phyloP scores from a whole-genome alignment of 2,113 vertebrate genomes.

The Lethenteron reissneri region DNA sequence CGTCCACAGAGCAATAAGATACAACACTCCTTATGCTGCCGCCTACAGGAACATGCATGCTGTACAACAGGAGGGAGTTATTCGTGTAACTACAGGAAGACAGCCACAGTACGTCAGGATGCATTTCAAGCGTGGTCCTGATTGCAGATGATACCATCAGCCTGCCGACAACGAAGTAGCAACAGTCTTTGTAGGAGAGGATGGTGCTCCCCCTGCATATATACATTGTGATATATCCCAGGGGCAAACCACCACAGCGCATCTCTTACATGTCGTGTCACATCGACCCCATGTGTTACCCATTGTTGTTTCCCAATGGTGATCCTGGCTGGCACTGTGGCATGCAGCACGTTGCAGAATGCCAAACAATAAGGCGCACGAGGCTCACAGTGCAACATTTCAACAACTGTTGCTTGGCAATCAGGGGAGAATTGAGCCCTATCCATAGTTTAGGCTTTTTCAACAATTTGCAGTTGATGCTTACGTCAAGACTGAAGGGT shows the following conservation, averaged over 20 bases:
- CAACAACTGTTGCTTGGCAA: background rate
- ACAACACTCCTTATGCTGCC: slow-evolving; percentile 3
- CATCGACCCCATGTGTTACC: background rate
- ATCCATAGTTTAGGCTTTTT: background rate
- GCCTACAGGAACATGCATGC: slow-evolving; percentile 1
- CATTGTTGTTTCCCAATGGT: slow-evolving; percentile 2
- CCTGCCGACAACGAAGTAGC: background rate
- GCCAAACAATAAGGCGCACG: background rate
- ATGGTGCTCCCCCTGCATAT: background rate
- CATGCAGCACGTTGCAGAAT: background rate
- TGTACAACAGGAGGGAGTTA: background rate
- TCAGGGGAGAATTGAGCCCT: background rate
- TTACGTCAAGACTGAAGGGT: background rate
- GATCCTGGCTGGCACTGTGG: slow-evolving; percentile 3
- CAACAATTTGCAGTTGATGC: background rate
- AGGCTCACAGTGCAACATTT: background rate
- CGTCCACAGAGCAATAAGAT: background rate
- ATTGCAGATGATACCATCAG: slow-evolving; percentile 4
- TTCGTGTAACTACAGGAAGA: background rate
- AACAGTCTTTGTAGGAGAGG: background rate
- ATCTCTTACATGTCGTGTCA: background rate
- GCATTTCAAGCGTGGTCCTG: background rate
- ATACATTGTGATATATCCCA: background rate
- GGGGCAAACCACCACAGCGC: background rate
- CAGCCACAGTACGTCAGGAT: background rate